phyloP scores from a whole-genome alignment of 2,888 invertebrate species.

The Cataglyphis livida region DNA sequence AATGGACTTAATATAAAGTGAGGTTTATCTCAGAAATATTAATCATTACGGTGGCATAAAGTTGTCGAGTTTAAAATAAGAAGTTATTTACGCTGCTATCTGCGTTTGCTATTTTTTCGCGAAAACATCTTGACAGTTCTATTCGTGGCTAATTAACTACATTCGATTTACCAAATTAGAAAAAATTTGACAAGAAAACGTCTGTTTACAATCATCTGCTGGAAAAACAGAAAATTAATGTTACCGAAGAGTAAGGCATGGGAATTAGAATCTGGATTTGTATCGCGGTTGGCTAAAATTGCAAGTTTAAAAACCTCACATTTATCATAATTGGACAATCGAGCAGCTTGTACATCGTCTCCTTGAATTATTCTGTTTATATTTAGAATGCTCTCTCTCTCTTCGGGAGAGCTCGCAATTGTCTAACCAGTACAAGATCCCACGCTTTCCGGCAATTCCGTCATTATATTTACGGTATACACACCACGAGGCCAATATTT shows the following conservation, averaged over 20 bases:
- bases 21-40: conserved; percentile 26
- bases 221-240: background rate
- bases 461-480: conserved; percentile 54
- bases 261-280: background rate
- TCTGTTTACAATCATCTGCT: background rate
- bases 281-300: background rate
- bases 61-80: conserved; percentile 44
- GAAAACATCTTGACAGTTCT: background rate
- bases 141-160: conserved; percentile 22
- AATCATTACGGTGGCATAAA: conserved; percentile 40
- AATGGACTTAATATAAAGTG: background rate
- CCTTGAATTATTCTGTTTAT: conserved; percentile 18
- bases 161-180: background rate
- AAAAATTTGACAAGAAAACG: background rate
- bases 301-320: background rate
- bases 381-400: background rate
- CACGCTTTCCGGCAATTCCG: background rate
- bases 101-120: conserved; percentile 6
- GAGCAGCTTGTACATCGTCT: background rate
- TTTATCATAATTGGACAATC: conserved; percentile 25
- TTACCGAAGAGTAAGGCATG: background rate
- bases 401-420: background rate
- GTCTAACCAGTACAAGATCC: background rate
- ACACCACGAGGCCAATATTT: conserved; percentile 61
- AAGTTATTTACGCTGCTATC: conserved; percentile 19